Percentiles rank a stretch among this genome's conserved stretches.
phyloP scores from a whole-genome alignment of 2,113 vertebrate genomes.

The Pelmatolapia mariae region DNA sequence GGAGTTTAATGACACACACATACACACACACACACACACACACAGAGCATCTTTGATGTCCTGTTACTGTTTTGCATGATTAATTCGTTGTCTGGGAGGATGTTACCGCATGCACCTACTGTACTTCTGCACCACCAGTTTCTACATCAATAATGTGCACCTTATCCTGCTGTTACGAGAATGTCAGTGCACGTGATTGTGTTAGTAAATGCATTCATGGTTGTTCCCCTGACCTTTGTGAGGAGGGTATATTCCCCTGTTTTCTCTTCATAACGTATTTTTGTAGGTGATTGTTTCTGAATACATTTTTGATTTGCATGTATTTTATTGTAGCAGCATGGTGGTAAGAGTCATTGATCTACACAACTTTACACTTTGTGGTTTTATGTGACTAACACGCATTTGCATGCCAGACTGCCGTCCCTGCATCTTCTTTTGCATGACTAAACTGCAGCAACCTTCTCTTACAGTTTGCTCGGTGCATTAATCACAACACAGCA shows the following conservation, averaged over 20 bases:
- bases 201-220: constrained; percentile 16
- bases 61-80: constrained; percentile 43
- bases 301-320: constrained; percentile 14
- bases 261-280: not conserved
- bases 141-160: not conserved
- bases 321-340: not conserved
- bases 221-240: not conserved
- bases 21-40: not conserved
- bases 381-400: constrained; percentile 2
- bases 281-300: not conserved
- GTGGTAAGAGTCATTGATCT: not conserved
- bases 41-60: not conserved
- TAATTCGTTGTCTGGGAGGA: not conserved
- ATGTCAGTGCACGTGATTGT: constrained; percentile 14
- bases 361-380: not conserved
- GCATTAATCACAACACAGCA: not conserved
- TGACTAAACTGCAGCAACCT: not conserved
- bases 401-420: not conserved
- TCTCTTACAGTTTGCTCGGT: not conserved
- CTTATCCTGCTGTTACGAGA: not conserved
- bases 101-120: constrained; percentile 37
- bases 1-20: not conserved
- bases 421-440: not conserved
- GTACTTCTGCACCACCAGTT: not conserved
- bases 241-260: not conserved